phyloP scores from a whole-genome alignment of 1,140 invertebrate genomes.

The Euura lappo region DNA sequence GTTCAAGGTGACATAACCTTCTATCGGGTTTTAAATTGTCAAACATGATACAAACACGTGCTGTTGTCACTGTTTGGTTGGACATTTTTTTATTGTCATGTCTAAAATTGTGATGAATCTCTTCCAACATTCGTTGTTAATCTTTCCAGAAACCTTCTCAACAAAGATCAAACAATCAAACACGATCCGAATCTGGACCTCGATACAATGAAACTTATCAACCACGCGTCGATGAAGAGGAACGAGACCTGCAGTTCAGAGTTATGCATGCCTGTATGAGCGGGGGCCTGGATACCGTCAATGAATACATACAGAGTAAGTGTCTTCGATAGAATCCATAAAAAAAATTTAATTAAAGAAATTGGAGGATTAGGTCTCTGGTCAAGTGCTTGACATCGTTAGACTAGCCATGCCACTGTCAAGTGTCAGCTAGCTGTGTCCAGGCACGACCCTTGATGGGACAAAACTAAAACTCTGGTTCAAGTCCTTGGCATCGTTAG shows the following conservation, averaged over 20 bases:
- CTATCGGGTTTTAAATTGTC: too few relatives aligned
- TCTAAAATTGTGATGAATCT: too few relatives aligned
- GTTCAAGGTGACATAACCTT: background rate
- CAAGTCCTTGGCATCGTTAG: background rate
- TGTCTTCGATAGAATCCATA: background rate
- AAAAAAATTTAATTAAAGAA: conserved; percentile 13
- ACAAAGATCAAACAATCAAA: background rate
- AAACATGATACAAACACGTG: too few relatives aligned
- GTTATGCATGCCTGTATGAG: conserved; percentile 39
- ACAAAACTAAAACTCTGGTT: background rate
- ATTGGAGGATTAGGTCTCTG: conserved; percentile 9
- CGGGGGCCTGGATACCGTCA: conserved; percentile 32
- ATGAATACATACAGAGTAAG: conserved; percentile 42
- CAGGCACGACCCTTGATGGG: too few relatives aligned
- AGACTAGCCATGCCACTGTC: too few relatives aligned
- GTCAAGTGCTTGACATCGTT: background rate
- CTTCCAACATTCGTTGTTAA: too few relatives aligned
- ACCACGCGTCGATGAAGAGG: background rate
- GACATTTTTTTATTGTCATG: too few relatives aligned
- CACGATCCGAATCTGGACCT: background rate
- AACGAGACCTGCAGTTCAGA: background rate
- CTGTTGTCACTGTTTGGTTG: too few relatives aligned
- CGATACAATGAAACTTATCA: background rate
- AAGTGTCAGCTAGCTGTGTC: too few relatives aligned
- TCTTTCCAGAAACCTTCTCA: background rate